Evolutionary conservation across 2,797 vertebrate species (phyloP), one percentile per base, ranked within the genome.

Genomic region (Platalea minor): DNA sequence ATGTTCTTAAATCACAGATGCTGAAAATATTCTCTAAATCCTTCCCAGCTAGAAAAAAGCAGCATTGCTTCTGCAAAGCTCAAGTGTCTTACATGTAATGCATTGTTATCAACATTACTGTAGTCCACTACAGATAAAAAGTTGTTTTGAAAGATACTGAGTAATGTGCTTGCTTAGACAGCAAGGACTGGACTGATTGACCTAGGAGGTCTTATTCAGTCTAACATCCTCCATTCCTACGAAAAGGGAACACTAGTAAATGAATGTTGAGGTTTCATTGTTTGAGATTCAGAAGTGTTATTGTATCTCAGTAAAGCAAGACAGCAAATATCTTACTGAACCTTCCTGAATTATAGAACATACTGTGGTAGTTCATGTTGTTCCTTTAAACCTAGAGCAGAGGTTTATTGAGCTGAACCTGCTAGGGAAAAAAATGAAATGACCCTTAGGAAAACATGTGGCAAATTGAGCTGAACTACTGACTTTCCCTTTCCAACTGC

Each of bases 241-340:
- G 45, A 65, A 69, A 90, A 86, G 20, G 2, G 10, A 65, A 70
- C 48, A 33, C 14, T 88, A 25, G 53, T 73, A 93, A 73, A 69
- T 76, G 75, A 93, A 82, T 78, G 60, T 70, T 88, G 65, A 93
- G 74, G 7, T 45, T 61, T 93, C 50, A 45, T 26, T 85, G 19
- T 91, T 93, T 83, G 88, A 56, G 73, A 93, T 69, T 94, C 70
- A 68, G 76, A 93, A 85, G 65, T 76, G 57, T 10, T 89, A 50
- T 69, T 88, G 29, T 16, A 80, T 53, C 73, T 60, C 61, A 79
- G 37, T 54, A 91, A 89, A 94, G 26, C 23, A 84, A 86, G 73
- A 93, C 45, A 73, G 54, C 13, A 94, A 81, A 88, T 21, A 89
- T 72, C 17, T 83, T 93, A 83, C 8, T 77, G 63, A 92, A 92